Evolutionary conservation across 2,113 vertebrate genomes (phyloP).

Genomic region (Caloenas nicobarica): DNA sequence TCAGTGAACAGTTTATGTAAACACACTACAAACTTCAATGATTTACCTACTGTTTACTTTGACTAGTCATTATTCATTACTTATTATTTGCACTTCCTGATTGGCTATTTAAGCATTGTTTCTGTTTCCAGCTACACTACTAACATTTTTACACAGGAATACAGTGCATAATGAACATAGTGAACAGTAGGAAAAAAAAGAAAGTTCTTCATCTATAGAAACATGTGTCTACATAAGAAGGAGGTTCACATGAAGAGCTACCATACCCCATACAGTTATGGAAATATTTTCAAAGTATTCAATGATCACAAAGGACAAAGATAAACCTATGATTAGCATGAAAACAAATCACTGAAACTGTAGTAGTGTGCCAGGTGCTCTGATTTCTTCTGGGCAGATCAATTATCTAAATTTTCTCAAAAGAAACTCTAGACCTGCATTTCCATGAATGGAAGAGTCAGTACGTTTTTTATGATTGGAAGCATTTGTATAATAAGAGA

Average conservation of each 20-base stretch:
- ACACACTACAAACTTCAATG: not conserved
- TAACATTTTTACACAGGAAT: not conserved
- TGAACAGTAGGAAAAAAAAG: not conserved
- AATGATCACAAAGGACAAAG: not conserved
- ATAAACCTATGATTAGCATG: not conserved
- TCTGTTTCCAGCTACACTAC: not conserved
- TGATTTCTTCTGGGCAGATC: not conserved
- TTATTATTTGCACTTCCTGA: not conserved
- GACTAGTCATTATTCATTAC: not conserved
- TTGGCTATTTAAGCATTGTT: not conserved
- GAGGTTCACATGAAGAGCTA: not conserved
- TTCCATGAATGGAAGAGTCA: not conserved
- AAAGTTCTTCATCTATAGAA: not conserved
- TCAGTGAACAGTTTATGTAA: slow-evolving; percentile 20
- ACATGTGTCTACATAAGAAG: not conserved
- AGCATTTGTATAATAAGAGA: not conserved
- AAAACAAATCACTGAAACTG: not conserved
- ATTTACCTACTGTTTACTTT: not conserved
- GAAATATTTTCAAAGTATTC: not conserved
- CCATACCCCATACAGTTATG: not conserved
- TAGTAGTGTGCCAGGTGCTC: not conserved
- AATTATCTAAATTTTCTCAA: not conserved
- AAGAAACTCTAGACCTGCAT: not conserved
- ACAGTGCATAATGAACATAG: not conserved
- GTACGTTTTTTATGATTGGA: not conserved